These are phyloP conservation scores for Nothobranchius kuhntae DNA, from an alignment of 2,113 vertebrate species.

Conservation along the genomic window DNA sequence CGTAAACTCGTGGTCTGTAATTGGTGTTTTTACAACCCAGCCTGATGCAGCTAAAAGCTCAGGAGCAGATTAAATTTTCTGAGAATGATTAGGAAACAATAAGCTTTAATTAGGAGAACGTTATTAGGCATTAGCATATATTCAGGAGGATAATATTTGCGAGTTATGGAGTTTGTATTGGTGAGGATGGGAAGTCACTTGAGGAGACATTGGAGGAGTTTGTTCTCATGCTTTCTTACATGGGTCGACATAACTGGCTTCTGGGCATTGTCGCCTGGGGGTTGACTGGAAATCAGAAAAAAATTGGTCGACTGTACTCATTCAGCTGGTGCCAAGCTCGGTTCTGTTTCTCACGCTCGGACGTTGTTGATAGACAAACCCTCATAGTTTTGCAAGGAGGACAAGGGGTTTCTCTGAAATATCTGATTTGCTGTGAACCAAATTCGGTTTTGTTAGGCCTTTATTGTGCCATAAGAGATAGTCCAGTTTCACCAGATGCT, in stretches of 20 bases:
- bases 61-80: conserved; percentile 45
- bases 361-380: conserved; percentile 6
- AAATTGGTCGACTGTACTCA: conserved; percentile 50
- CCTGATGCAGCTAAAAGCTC: conserved; percentile 41
- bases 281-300: conserved; percentile 36
- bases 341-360: conserved; percentile 35
- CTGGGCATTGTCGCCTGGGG: conserved; percentile 24
- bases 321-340: conserved; percentile 56
- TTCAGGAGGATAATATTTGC: conserved; percentile 25
- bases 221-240: conserved; percentile 13
- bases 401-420: neutral
- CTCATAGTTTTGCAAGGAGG: neutral
- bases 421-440: neutral
- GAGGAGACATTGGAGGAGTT: conserved; percentile 17
- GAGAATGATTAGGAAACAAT: conserved; percentile 45
- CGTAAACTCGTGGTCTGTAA: conserved; percentile 49
- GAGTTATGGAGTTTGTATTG: conserved; percentile 21
- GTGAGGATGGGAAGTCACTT: neutral
- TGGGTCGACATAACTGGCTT: too few species aligned
- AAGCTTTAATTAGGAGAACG: conserved; percentile 53
- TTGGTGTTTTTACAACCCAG: conserved; percentile 48
- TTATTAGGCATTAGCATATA: conserved; percentile 29
- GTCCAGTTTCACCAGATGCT: too few species aligned
- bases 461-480: neutral
- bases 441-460: neutral